Evolutionary conservation across 2,888 invertebrate genomes (phyloP), one percentile per base, ranked within the genome.

Genomic region (Endotricha flammealis): DNA sequence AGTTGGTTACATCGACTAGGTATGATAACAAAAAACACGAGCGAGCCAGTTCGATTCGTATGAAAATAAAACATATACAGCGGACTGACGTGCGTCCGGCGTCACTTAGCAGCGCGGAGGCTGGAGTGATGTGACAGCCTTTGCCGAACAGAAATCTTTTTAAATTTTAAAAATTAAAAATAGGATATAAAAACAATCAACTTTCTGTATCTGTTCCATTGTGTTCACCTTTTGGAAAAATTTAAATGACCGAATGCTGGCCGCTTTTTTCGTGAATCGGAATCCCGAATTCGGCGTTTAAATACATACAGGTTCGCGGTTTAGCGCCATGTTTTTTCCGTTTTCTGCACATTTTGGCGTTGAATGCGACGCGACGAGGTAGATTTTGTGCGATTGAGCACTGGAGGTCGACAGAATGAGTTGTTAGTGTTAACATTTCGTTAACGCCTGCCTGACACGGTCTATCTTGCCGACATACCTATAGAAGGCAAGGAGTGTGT

Each of bases 241-340:
- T 85, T 83, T 77, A 85, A 86, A 85, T 82, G 77, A 74, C 68
- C 74, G 66, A 71, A 64, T 59, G 64, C 66, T 74, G 73, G 68
- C 65, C 64, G 69, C 65, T 81, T 85, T 83, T 85, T 83, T 76
- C 35, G 64, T 66, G 68, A 62, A 43, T 58, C 64, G 74, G 73
- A 73, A 80, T 83, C 73, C 76, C 67, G 72, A 63, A 68, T 78
- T 81, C 77, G 81, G 85, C 85, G 85, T 85, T 85, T 83, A 83
- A 86, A 83, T 83, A 85, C 86, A 86, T 81, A 81, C 74, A 62
- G 74, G 70, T 79, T 85, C 83, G 81, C 83, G 77, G 82, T 74
- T 85, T 82, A 85, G 86, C 86, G 85, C 85, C 85, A 83, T 85
- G 82, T 85, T 85, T 86, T 83, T 82, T 83, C 81, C 73, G 75